Percentiles rank a stretch among this genome's conserved stretches.
phyloP scores from a whole-genome alignment of 2,113 vertebrate species.

The Crypturellus undulatus region DNA sequence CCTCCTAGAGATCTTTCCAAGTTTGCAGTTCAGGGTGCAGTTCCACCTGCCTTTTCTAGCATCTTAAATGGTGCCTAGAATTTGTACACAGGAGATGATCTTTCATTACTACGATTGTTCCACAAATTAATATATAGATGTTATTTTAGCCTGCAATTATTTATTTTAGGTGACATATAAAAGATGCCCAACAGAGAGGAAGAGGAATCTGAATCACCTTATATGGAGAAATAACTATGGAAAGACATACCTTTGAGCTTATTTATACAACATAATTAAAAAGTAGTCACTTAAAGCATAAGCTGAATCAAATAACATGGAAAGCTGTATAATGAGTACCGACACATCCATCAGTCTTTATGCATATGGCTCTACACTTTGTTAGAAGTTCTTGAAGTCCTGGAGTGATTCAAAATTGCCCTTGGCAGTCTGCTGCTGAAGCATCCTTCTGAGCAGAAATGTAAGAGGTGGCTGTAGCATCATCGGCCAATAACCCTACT shows the following conservation, averaged over 20 bases:
- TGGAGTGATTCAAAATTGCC: not conserved
- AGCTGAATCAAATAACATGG: not conserved
- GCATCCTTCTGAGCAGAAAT: not conserved
- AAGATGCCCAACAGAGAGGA: not conserved
- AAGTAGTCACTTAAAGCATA: conserved; percentile 2
- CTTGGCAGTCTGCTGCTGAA: not conserved
- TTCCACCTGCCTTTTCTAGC: not conserved
- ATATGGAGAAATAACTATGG: not conserved
- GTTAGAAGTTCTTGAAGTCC: not conserved
- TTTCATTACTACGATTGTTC: not conserved
- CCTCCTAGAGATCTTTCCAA: not conserved
- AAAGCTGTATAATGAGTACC: not conserved
- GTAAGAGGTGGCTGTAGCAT: not conserved
- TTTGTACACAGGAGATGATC: not conserved
- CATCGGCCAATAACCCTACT: not conserved
- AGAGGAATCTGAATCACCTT: not conserved
- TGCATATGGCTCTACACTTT: not conserved
- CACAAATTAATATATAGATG: not conserved
- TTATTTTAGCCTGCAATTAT: not conserved
- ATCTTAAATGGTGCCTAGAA: not conserved
- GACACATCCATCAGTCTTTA: not conserved
- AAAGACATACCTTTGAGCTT: not conserved
- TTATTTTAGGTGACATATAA: not conserved
- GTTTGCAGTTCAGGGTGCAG: not conserved
- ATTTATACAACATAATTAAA: conserved; percentile 12